A percentile compares a stretch with the other conserved stretches of the same genome.
Evolutionary conservation across 2,888 invertebrate genomes (phyloP).

Genomic region (Phalera bucephala): DNA sequence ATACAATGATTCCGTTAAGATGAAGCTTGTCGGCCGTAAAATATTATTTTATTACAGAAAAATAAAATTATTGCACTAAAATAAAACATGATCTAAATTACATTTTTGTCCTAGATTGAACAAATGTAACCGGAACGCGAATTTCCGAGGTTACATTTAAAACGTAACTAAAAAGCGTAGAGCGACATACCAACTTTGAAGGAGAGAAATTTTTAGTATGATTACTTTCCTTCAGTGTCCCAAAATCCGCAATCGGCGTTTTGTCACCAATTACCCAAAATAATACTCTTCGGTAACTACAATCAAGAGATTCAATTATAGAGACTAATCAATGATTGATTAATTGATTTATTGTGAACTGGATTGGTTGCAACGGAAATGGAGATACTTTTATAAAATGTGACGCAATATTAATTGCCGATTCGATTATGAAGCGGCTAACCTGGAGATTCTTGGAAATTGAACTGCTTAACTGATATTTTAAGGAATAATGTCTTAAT

Average conservation of each 20-base stretch:
- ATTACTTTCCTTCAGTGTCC: constrained; percentile 1
- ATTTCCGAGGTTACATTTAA: neutral
- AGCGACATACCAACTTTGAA: no score
- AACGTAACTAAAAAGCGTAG: no score
- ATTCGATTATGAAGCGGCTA: neutral
- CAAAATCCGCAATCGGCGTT: no score
- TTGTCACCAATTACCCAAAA: no score
- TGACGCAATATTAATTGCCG: constrained; percentile 1
- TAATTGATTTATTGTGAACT: constrained; percentile 3
- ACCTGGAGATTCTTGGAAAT: neutral
- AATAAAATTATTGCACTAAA: neutral
- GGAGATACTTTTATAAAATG: neutral
- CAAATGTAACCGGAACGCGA: neutral
- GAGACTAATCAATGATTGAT: constrained; percentile 8
- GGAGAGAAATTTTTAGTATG: no score
- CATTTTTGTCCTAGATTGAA: neutral
- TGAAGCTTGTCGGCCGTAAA: constrained; percentile 10
- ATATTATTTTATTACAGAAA: constrained; percentile 15
- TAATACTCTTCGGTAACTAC: constrained; percentile 11
- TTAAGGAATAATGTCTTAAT: neutral
- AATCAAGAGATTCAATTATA: neutral
- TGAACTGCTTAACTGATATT: neutral
- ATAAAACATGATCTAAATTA: neutral
- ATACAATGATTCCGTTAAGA: constrained; percentile 22
- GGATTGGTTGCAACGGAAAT: constrained; percentile 4